Conservation (phyloP, 2,797 vertebrate species). For the Gadopsis bispinosus region DNA sequence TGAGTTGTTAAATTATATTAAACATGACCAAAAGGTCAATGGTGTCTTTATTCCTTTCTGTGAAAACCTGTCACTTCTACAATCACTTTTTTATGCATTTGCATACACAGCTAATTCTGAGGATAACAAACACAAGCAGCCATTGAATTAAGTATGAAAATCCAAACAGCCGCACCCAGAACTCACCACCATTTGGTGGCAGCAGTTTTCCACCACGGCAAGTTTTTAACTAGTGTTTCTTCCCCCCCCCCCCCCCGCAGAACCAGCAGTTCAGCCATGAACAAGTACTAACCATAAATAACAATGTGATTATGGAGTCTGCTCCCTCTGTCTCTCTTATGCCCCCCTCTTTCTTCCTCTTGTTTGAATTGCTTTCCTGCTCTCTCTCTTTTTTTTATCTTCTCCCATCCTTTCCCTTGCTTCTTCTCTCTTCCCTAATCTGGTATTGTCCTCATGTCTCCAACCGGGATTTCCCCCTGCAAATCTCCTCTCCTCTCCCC, state of each 20-base stretch:
- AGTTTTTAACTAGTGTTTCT: constrained; percentile 11
- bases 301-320: constrained; percentile 14
- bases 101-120: not conserved
- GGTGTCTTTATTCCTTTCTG: not conserved
- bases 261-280: constrained; percentile 47
- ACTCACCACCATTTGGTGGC: constrained; percentile 1
- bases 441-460: constrained; percentile 12
- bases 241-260: constrained; percentile 19
- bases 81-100: not conserved
- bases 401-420: not conserved
- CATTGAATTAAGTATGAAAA: not conserved
- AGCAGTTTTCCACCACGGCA: not conserved
- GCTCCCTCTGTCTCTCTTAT: constrained; percentile 22
- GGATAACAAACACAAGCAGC: not conserved
- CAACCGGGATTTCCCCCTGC: constrained; percentile 27
- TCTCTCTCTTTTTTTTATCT: constrained; percentile 29
- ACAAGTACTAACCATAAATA: not conserved
- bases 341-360: constrained; percentile 14
- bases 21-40: not conserved
- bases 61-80: not conserved
- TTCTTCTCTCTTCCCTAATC: constrained; percentile 10
- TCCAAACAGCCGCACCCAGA: not conserved
- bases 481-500: constrained; percentile 16
- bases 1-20: not conserved
- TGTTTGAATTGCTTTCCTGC: constrained; percentile 17